Percentiles rank a stretch among this genome's conserved stretches.
Conservation (phyloP, 1,140 invertebrate genomes). For the Calliphora vicina region DNA sequence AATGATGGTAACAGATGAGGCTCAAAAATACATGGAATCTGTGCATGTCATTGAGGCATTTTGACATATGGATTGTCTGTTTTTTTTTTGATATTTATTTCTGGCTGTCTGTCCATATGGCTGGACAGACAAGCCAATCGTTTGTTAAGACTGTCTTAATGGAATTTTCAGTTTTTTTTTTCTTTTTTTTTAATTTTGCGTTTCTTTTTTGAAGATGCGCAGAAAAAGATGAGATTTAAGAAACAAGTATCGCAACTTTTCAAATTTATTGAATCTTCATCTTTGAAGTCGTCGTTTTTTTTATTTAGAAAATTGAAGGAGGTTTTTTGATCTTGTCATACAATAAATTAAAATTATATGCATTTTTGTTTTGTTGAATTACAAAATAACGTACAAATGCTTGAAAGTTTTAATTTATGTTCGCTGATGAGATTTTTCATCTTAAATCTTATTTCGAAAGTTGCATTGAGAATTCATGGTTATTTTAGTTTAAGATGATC, state of each 20-base stretch:
- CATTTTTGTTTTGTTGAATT: neutral
- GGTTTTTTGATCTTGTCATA: slow-evolving; percentile 33
- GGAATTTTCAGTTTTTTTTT: slow-evolving; percentile 11
- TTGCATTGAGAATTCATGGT: too few relatives aligned
- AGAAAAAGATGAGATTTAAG: slow-evolving; percentile 22
- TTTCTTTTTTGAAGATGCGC: neutral
- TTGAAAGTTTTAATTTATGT: too few relatives aligned
- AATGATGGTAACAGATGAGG: neutral
- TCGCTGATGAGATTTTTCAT: too few relatives aligned
- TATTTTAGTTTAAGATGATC: too few relatives aligned
- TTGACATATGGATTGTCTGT: slow-evolving; percentile 32
- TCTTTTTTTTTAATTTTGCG: neutral
- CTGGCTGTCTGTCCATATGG: slow-evolving; percentile 6
- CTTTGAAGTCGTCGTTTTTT: neutral
- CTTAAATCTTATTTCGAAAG: too few relatives aligned
- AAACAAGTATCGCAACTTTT: slow-evolving; percentile 21
- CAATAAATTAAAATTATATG: slow-evolving; percentile 33
- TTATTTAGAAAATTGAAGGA: slow-evolving; percentile 24
- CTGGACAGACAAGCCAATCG: neutral
- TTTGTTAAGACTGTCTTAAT: neutral
- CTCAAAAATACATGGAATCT: slow-evolving; percentile 19
- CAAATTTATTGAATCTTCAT: slow-evolving; percentile 13
- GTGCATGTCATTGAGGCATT: slow-evolving; percentile 28
- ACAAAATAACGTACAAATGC: neutral
- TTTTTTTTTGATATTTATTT: neutral